These are phyloP conservation scores for Ophioderma brevispina DNA, from an alignment of 35 echinoderm and acorn worm genomes.

Conservation along the genomic window DNA sequence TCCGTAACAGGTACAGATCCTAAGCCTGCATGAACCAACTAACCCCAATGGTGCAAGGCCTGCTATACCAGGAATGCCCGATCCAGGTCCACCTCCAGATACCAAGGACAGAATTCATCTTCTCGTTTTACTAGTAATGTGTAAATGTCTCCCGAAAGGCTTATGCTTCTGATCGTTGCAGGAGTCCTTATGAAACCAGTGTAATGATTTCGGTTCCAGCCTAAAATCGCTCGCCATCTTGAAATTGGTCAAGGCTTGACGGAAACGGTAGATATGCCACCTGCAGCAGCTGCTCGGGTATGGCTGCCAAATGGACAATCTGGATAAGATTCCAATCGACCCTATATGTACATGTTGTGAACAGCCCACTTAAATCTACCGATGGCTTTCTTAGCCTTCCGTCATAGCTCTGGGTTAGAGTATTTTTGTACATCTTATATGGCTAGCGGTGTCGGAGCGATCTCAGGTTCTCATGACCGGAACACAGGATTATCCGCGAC, in stretches of 20 bases:
- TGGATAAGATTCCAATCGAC: slow-evolving; percentile 32
- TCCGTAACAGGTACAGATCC: too few species aligned
- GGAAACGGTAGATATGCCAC: slow-evolving; percentile 47
- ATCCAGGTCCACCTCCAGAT: not conserved
- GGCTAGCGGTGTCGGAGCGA: slow-evolving; percentile 41
- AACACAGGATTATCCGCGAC: slow-evolving; percentile 53
- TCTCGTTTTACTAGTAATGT: slow-evolving; percentile 78
- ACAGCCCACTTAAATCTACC: slow-evolving; percentile 50
- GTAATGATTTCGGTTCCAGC: slow-evolving; percentile 58
- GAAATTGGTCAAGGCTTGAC: slow-evolving; percentile 29
- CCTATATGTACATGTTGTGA: slow-evolving; percentile 70
- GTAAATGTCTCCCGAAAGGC: slow-evolving; percentile 6
- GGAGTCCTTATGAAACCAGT: slow-evolving; percentile 22
- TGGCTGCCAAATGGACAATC: slow-evolving; percentile 73
- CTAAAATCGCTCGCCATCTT: slow-evolving; percentile 5
- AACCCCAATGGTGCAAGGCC: too few species aligned
- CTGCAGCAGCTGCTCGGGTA: slow-evolving; percentile 60
- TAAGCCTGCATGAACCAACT: too few species aligned
- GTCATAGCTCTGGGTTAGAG: slow-evolving; percentile 65
- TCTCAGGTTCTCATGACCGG: slow-evolving; percentile 69
- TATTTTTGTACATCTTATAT: slow-evolving; percentile 78
- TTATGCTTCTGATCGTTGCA: slow-evolving; percentile 64
- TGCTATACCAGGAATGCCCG: not conserved
- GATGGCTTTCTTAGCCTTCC: slow-evolving; percentile 85
- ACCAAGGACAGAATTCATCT: slow-evolving; percentile 88